Evolutionary conservation across 2,888 invertebrate species (phyloP).

Genomic region (Nymphalis c-album): DNA sequence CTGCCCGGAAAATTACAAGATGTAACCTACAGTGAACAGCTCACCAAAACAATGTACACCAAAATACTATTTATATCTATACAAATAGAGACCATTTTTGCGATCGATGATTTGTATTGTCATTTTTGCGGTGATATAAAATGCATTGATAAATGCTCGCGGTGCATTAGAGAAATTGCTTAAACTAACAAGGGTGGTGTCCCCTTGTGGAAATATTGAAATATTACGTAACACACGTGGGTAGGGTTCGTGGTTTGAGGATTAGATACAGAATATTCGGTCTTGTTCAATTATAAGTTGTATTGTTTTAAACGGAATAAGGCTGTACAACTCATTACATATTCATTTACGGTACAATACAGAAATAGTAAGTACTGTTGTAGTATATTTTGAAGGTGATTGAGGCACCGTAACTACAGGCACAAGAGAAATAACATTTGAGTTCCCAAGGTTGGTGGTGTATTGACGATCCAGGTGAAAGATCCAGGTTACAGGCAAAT

Average conservation of each 20-base stretch:
- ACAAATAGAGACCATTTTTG: background rate
- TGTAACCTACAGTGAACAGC: constrained; percentile 33
- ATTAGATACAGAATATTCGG: constrained; percentile 1
- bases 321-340: no score
- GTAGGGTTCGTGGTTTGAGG: constrained; percentile 14
- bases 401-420: no score
- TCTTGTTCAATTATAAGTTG: background rate
- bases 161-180: constrained; percentile 42
- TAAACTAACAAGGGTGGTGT: constrained; percentile 34
- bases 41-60: constrained; percentile 50
- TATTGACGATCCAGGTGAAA: no score
- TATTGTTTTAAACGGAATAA: background rate
- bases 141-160: constrained; percentile 29
- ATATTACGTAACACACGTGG: constrained; percentile 25
- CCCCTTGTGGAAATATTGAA: constrained; percentile 19
- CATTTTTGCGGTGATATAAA: background rate
- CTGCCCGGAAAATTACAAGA: constrained; percentile 46
- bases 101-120: background rate
- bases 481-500: no score
- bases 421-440: no score
- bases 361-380: no score
- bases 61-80: background rate
- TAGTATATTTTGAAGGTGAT: no score
- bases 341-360: no score
- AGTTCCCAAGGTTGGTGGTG: no score